Evolutionary conservation across 2,113 vertebrate species (phyloP).

Genomic region (Actenoides lindsayi): DNA sequence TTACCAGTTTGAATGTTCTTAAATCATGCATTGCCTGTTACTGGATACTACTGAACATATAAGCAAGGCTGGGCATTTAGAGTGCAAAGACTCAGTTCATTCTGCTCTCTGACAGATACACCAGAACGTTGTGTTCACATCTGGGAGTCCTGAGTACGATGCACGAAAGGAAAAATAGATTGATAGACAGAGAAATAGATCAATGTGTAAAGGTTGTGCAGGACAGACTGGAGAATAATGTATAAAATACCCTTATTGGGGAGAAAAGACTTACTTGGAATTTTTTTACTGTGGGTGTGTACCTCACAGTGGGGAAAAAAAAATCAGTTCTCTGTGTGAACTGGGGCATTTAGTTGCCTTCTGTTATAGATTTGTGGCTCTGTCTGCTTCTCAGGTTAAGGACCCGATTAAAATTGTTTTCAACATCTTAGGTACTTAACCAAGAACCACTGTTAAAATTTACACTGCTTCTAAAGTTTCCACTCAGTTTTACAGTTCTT

Average conservation of each 20-base stretch:
- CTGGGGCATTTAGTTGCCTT: neutral
- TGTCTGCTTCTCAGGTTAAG: neutral
- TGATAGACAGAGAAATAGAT: neutral
- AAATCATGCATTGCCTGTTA: neutral
- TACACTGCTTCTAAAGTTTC: neutral
- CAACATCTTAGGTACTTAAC: neutral
- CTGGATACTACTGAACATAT: neutral
- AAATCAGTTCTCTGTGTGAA: neutral
- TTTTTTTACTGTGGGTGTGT: neutral
- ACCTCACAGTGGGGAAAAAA: neutral
- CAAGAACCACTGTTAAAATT: neutral
- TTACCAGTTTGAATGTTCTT: neutral
- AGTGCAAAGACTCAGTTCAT: neutral
- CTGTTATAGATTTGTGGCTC: neutral
- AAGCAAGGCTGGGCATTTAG: neutral
- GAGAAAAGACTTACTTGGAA: neutral
- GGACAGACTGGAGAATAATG: neutral
- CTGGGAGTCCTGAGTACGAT: neutral
- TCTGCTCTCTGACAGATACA: neutral
- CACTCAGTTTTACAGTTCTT: neutral
- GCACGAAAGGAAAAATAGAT: neutral
- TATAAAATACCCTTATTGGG: neutral
- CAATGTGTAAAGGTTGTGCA: neutral
- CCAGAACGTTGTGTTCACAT: neutral
- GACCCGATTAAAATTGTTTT: neutral